Evolutionary conservation across 2,113 vertebrate genomes (phyloP).

Genomic region (Corythaixoides concolor): DNA sequence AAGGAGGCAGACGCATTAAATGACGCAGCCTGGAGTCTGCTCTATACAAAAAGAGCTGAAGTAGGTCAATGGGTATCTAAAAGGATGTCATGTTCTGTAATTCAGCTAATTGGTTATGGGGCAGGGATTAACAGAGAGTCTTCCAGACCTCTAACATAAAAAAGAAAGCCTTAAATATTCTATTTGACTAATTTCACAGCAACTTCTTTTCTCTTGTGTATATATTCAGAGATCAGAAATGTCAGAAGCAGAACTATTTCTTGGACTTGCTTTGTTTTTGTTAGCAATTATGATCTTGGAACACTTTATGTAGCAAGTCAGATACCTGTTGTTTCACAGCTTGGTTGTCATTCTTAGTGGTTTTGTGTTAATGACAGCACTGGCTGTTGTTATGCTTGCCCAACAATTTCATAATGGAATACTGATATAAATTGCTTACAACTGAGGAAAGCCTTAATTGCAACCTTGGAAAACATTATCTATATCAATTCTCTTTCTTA

Average conservation of each 20-base stretch:
- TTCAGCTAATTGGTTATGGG: background rate
- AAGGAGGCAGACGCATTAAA: background rate
- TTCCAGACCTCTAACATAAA: background rate
- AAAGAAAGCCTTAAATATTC: background rate
- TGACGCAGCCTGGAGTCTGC: background rate
- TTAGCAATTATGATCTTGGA: background rate
- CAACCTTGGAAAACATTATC: background rate
- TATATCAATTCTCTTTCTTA: background rate
- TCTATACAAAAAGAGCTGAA: background rate
- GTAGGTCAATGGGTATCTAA: slow-evolving; percentile 20
- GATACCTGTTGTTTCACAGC: background rate
- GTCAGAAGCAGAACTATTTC: background rate
- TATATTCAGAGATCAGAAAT: background rate
- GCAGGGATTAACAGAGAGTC: background rate
- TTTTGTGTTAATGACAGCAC: background rate
- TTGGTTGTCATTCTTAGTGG: background rate
- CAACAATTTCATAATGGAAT: background rate
- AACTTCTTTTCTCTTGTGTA: background rate
- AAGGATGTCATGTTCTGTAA: background rate
- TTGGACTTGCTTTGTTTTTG: background rate
- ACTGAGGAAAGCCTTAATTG: background rate
- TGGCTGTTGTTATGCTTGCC: background rate
- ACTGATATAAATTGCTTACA: background rate
- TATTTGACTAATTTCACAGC: background rate
- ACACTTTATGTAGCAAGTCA: background rate